A percentile compares a stretch with the other conserved stretches of the same genome.
These are phyloP conservation scores for Spicauda simplicius DNA, from an alignment of 2,888 invertebrate genomes.

Conservation along the genomic window DNA sequence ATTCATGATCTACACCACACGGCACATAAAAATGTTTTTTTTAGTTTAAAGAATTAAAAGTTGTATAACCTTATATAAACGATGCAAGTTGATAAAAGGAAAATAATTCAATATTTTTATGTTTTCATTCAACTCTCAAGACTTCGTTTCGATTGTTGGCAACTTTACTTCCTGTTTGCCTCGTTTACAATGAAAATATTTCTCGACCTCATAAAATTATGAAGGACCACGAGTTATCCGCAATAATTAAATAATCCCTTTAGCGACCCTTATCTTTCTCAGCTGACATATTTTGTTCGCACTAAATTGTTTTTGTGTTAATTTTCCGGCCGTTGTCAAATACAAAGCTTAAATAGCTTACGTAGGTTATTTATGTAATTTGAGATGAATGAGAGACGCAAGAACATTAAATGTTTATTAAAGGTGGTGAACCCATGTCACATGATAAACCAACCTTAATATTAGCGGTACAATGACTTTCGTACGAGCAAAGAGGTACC, in stretches of 20 bases:
- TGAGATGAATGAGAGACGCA: neutral
- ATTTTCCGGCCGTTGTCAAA: neutral
- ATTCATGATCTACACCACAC: no score
- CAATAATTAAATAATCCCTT: neutral
- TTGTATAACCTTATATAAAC: no score
- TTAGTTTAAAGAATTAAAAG: no score
- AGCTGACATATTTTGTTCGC: neutral
- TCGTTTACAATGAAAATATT: neutral
- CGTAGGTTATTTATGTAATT: neutral
- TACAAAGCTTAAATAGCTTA: neutral
- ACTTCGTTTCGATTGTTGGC: no score
- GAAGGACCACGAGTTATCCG: neutral
- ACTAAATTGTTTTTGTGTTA: neutral
- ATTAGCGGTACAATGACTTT: no score
- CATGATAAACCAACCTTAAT: no score
- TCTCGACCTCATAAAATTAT: neutral
- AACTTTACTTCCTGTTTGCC: neutral
- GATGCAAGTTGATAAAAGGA: no score
- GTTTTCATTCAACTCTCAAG: no score
- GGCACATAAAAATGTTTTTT: no score
- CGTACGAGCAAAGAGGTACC: no score
- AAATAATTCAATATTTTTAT: no score
- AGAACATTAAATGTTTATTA: neutral
- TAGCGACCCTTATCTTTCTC: constrained; percentile 3
- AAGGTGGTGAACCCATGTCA: no score